These are phyloP conservation scores for Phaetusa simplex DNA, from an alignment of 2,113 vertebrate species.

Conservation along the genomic window DNA sequence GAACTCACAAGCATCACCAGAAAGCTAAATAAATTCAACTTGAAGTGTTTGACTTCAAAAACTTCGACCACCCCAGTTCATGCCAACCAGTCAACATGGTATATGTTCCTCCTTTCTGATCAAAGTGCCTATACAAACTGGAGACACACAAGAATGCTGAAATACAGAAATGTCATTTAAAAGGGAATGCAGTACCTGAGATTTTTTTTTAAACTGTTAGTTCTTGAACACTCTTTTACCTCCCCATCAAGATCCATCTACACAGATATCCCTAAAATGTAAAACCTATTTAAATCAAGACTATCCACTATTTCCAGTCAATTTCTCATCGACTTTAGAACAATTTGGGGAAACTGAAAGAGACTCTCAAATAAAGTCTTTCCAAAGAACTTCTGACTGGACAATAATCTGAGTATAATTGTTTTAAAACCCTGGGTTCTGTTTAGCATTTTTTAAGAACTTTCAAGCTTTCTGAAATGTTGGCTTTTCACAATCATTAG, in stretches of 20 bases:
- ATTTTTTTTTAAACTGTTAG: not conserved
- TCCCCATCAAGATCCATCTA: not conserved
- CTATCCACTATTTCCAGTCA: not conserved
- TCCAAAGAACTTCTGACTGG: not conserved
- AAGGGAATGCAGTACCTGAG: not conserved
- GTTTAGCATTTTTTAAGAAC: not conserved
- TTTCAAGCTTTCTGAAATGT: not conserved
- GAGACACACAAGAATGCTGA: not conserved
- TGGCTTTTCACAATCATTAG: not conserved
- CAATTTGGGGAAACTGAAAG: not conserved
- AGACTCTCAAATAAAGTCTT: not conserved
- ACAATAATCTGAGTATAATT: not conserved
- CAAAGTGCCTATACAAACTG: not conserved
- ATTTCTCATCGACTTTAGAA: not conserved
- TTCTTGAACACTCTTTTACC: not conserved
- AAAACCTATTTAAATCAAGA: not conserved
- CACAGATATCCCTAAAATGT: not conserved
- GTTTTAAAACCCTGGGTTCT: not conserved
- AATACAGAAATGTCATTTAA: not conserved
- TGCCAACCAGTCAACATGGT: not conserved
- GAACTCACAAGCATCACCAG: not conserved
- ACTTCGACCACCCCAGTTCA: not conserved
- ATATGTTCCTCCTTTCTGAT: not conserved
- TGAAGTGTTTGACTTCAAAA: not conserved
- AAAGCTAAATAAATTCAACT: conserved; percentile 6